Conservation (phyloP, 2,888 invertebrate species). For the Thalpophila matura region DNA sequence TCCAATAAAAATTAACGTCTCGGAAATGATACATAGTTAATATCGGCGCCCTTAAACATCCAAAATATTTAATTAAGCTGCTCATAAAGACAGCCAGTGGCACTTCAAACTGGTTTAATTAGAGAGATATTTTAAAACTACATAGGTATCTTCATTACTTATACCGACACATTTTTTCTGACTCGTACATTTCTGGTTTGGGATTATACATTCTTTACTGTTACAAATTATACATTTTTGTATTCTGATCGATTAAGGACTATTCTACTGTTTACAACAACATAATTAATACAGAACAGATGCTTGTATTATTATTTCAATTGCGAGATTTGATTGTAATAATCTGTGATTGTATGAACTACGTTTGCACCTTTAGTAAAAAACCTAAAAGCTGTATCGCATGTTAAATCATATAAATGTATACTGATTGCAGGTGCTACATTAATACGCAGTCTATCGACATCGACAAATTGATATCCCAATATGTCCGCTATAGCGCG, state of each 20-base stretch:
- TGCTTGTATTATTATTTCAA: neutral
- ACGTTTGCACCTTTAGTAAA: neutral
- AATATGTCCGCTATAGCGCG: conserved; percentile 25
- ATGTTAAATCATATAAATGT: no score
- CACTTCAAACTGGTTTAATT: conserved; percentile 67
- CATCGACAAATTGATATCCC: conserved; percentile 42
- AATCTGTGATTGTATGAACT: neutral
- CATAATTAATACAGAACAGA: neutral
- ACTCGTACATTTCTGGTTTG: conserved; percentile 14
- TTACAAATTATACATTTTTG: neutral
- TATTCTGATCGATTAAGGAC: neutral
- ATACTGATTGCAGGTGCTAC: conserved; percentile 26
- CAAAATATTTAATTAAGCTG: conserved; percentile 77
- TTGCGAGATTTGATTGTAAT: neutral
- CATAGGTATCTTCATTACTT: conserved; percentile 46
- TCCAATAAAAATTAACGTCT: conserved; percentile 81
- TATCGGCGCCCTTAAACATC: conserved; percentile 75
- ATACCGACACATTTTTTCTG: conserved; percentile 18
- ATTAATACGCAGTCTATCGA: conserved; percentile 44
- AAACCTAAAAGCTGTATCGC: conserved; percentile 12
- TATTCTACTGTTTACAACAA: neutral
- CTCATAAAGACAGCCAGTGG: conserved; percentile 65
- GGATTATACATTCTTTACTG: neutral
- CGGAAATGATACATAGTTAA: conserved; percentile 79
- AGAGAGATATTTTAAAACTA: conserved; percentile 34